Percentiles rank a stretch among this genome's conserved stretches.
These are phyloP conservation scores for Cygnus olor DNA, from an alignment of 2,797 vertebrate genomes.

Conservation along the genomic window DNA sequence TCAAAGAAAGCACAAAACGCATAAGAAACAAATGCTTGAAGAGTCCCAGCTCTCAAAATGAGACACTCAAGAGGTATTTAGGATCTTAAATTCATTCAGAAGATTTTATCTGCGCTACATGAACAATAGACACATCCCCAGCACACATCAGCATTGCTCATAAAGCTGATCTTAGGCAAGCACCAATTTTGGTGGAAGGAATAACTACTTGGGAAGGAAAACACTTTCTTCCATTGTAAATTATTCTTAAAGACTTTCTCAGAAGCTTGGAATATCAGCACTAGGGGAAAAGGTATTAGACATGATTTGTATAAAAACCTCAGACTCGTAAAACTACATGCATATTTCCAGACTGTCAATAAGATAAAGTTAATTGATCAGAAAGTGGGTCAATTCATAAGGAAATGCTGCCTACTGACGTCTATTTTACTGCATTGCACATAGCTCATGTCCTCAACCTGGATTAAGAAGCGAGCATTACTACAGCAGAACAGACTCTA, in stretches of 20 bases:
- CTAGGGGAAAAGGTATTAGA: background rate
- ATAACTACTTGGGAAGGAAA: background rate
- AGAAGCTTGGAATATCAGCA: background rate
- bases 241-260: background rate
- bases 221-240: background rate
- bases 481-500: background rate
- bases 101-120: background rate
- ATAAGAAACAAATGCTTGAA: background rate
- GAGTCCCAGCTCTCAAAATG: background rate
- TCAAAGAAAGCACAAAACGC: background rate
- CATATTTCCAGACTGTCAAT: background rate
- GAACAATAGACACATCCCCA: background rate
- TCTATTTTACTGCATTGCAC: slow-evolving; percentile 15
- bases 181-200: background rate
- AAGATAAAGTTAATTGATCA: background rate
- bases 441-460: background rate
- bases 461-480: background rate
- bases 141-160: background rate
- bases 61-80: background rate
- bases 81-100: background rate
- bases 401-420: slow-evolving; percentile 44
- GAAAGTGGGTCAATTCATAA: background rate
- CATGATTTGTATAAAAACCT: background rate
- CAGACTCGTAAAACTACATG: background rate
- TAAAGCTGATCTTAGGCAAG: background rate